Evolutionary conservation across 2,113 vertebrate species (phyloP), one percentile per base, ranked within the genome.

Genomic region (Callipepla squamata): DNA sequence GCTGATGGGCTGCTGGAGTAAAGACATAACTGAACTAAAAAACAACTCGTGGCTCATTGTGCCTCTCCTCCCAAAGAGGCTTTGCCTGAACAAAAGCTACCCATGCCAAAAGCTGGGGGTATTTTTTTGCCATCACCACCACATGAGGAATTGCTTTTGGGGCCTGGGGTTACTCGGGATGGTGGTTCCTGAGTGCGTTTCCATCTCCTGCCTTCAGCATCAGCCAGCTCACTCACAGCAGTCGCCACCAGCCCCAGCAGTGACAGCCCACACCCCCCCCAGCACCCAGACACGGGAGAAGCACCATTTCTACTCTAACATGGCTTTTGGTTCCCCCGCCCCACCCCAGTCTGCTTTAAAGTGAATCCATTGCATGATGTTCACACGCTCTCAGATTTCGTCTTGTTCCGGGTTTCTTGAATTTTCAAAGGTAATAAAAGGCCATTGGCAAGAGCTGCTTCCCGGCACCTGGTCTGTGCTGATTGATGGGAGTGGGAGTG

Each of bases 371-470:
- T 90, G 85, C 93, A 95, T 96, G 93, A 94, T 95, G 94, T 89
- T 93, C 85, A 94, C 87, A 91, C 5, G 26, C 44, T 83, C 87
- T 95, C 91, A 87, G 63, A 82, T 96, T 96, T 92, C 95, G 95
- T 94, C 93, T 95, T 94, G 96, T 92, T 95, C 85, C 80, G 95
- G 93, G 90, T 96, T 96, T 93, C 92, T 93, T 86, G 93, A 85
- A 66, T 95, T 96, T 96, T 77, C 80, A 78, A 96, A 94, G 94
- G 94, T 95, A 96, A 96, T 96, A 96, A 96, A 96, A 94, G 91
- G 92, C 9, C 7, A 94, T 92, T 96, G 93, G 93, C 94, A 96
- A 96, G 85, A 94, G 93, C 82, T 84, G 72, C 84, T 91, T 95
- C 66, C 92, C 92, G 91, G 89, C 92, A 70, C 82, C 76, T 95